phyloP scores from a whole-genome alignment of 37 sponge, comb jelly and placozoan species.

The Halisarca cf. caerulea region DNA sequence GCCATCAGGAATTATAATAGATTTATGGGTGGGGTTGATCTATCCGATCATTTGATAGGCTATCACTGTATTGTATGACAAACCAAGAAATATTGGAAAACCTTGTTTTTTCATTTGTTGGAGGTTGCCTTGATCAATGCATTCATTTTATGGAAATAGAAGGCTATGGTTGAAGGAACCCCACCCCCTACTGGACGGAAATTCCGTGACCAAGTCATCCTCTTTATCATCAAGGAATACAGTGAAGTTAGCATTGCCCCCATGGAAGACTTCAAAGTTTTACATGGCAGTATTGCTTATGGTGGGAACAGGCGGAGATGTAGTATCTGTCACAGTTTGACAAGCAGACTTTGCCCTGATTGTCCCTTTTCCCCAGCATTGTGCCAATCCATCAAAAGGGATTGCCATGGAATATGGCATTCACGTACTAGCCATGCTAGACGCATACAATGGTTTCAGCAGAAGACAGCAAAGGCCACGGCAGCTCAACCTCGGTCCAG shows the following conservation, averaged over 20 bases:
- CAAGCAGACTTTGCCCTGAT: neutral
- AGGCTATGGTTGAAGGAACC: neutral
- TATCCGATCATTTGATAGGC: constrained; percentile 2
- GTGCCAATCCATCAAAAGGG: neutral
- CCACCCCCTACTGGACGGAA: neutral
- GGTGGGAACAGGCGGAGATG: neutral
- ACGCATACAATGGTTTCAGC: too few relatives aligned
- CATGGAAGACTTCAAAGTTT: neutral
- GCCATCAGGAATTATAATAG: neutral
- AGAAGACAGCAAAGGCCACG: too few relatives aligned
- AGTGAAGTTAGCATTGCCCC: neutral
- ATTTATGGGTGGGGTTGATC: constrained; percentile 30
- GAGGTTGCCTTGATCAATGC: neutral
- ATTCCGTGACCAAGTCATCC: neutral
- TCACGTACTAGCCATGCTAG: too few relatives aligned
- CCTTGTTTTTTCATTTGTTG: constrained; percentile 22
- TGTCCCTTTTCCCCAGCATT: constrained; percentile 1
- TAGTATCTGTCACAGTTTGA: neutral
- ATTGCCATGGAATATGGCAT: constrained; percentile 13
- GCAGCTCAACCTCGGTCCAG: too few relatives aligned
- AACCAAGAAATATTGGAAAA: constrained; percentile 32
- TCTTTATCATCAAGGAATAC: neutral
- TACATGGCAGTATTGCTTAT: neutral
- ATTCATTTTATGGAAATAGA: neutral
- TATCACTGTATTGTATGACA: neutral